Evolutionary conservation across 1,140 invertebrate species (phyloP).

Genomic region (Drosophila setifemur): DNA sequence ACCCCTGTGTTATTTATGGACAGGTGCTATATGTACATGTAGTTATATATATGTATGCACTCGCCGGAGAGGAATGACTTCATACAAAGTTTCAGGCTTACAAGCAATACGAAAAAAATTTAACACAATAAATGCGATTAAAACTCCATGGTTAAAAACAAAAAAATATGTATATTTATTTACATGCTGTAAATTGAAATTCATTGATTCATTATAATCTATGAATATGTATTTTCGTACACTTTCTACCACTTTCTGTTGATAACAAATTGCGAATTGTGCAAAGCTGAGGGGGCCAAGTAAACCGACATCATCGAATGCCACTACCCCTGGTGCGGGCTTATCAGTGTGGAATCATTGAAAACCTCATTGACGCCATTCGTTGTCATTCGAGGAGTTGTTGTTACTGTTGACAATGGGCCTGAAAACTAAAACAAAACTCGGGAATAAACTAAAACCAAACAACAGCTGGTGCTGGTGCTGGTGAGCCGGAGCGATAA

Average conservation of each 20-base stretch:
- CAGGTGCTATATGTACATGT: slow-evolving; percentile 25
- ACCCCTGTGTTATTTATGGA: slow-evolving; percentile 16
- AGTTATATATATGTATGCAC: slow-evolving; percentile 1
- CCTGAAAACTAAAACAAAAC: slow-evolving; percentile 26
- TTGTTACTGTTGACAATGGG: slow-evolving; percentile 20
- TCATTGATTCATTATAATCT: slow-evolving; percentile 34
- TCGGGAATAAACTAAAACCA: slow-evolving; percentile 18
- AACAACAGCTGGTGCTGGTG: slow-evolving; percentile 34
- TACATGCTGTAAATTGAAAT: slow-evolving; percentile 15
- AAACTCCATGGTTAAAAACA: not conserved
- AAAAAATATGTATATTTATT: not conserved
- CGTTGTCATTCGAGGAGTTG: slow-evolving; percentile 23
- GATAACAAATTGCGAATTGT: slow-evolving; percentile 26
- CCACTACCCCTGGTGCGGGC: not conserved
- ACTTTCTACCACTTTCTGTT: not conserved
- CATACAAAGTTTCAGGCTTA: not conserved
- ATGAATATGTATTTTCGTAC: not conserved
- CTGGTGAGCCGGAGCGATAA: slow-evolving; percentile 17
- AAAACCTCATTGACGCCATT: slow-evolving; percentile 46
- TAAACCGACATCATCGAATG: slow-evolving; percentile 16
- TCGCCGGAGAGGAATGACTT: slow-evolving; percentile 31
- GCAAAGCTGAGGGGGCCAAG: slow-evolving; percentile 2
- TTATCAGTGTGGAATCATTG: slow-evolving; percentile 31
- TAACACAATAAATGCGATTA: too few species aligned
- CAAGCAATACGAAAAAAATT: slow-evolving; percentile 5